Percentiles rank a stretch among this genome's conserved stretches.
Conservation (phyloP, 2,888 invertebrate genomes). For the Listrodromus nycthemerus region DNA sequence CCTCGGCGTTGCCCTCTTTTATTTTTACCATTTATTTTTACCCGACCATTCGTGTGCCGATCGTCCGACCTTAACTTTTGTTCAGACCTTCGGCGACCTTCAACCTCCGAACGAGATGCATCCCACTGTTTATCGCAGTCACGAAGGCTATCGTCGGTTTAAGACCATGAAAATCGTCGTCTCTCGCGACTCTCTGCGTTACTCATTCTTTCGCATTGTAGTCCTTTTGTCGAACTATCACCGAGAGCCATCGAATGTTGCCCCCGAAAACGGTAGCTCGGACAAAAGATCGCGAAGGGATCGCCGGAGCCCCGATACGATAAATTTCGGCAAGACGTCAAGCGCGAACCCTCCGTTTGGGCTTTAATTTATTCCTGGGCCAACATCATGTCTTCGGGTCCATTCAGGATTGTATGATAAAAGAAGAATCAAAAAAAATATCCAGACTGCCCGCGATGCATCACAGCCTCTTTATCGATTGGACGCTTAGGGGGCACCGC, state of each 20-base stretch:
- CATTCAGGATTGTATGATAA: constrained; percentile 9
- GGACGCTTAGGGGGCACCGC: constrained; percentile 16
- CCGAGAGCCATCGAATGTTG: constrained; percentile 2
- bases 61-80: constrained; percentile 31
- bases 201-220: constrained; percentile 15
- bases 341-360: neutral
- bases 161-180: constrained; percentile 25
- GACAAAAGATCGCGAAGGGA: neutral
- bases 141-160: constrained; percentile 50
- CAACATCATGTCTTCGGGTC: neutral
- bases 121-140: constrained; percentile 40
- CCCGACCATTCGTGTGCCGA: constrained; percentile 14
- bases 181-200: neutral
- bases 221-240: neutral
- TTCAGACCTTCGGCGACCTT: constrained; percentile 49
- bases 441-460: constrained; percentile 18
- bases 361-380: neutral
- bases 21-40: constrained; percentile 5
- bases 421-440: neutral
- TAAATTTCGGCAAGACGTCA: neutral
- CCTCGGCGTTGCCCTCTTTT: constrained; percentile 23
- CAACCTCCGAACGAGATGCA: constrained; percentile 11
- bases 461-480: constrained; percentile 45
- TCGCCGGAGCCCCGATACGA: neutral
- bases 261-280: neutral